Evolutionary conservation across 92 coral and sea anemone species (phyloP).

Genomic region (Nematostella vectensis): DNA sequence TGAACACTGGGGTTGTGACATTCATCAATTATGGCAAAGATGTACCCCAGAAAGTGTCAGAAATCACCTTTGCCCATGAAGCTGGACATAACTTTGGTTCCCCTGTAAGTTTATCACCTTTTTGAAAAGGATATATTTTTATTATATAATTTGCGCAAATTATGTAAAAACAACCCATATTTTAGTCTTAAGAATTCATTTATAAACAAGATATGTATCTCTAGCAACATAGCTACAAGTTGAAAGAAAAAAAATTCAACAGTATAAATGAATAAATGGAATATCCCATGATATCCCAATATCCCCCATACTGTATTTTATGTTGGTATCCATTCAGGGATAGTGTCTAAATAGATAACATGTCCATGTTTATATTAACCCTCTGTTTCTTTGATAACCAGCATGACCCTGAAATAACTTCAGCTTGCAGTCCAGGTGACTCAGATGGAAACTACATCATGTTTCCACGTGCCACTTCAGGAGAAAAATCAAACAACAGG

Average conservation of each 20-base stretch:
- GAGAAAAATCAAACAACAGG: constrained; percentile 73
- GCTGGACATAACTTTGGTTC: constrained; percentile 96
- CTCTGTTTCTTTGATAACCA: too few relatives aligned
- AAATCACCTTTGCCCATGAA: constrained; percentile 96
- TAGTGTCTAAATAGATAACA: too few relatives aligned
- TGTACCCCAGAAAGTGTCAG: constrained; percentile 80
- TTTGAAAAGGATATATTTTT: too few relatives aligned
- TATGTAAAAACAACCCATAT: background rate
- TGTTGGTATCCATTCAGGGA: too few relatives aligned
- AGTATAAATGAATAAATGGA: too few relatives aligned
- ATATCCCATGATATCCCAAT: too few relatives aligned
- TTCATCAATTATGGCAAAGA: constrained; percentile 78
- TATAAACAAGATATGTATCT: too few relatives aligned
- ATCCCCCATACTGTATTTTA: too few relatives aligned
- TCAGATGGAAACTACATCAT: constrained; percentile 74
- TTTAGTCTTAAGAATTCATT: background rate
- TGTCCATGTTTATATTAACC: too few relatives aligned
- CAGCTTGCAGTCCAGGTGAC: constrained; percentile 51
- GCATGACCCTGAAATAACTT: constrained; percentile 68
- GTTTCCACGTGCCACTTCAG: constrained; percentile 97
- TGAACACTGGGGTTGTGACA: constrained; percentile 93
- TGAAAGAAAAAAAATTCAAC: too few relatives aligned
- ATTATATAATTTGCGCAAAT: background rate
- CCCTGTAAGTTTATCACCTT: constrained; percentile 61
- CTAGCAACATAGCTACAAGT: too few relatives aligned